Percentiles rank a stretch among this genome's conserved stretches.
Evolutionary conservation across 2,113 vertebrate genomes (phyloP).

Genomic region (Monarcha castaneiventris): DNA sequence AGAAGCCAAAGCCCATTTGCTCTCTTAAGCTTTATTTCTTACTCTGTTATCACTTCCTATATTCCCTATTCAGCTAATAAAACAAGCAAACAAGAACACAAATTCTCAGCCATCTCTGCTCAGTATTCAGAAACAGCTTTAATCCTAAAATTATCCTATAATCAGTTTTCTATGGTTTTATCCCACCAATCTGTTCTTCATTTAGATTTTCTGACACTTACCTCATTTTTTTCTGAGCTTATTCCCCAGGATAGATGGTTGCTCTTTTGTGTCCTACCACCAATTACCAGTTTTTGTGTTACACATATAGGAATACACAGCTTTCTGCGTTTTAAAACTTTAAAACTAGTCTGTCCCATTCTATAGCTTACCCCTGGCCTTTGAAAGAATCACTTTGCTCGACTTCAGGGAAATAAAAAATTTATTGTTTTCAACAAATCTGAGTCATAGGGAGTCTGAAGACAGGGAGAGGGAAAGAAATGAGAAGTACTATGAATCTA

Average conservation of each 20-base stretch:
- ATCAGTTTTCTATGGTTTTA: not conserved
- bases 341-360: not conserved
- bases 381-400: not conserved
- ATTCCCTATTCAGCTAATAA: not conserved
- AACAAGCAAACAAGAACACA: not conserved
- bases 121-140: not conserved
- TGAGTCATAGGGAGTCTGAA: not conserved
- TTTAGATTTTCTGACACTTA: not conserved
- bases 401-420: not conserved
- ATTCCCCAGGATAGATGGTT: not conserved
- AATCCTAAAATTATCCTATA: not conserved
- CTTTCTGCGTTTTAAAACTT: not conserved
- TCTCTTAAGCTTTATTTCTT: not conserved
- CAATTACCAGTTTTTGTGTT: not conserved
- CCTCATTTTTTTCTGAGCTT: not conserved
- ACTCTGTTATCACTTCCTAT: not conserved
- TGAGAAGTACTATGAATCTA: not conserved
- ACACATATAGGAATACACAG: not conserved
- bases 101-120: not conserved
- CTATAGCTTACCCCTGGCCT: not conserved
- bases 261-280: not conserved
- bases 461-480: not conserved
- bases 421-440: not conserved
- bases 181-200: not conserved
- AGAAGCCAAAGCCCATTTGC: not conserved